Evolutionary conservation across 2,888 invertebrate genomes (phyloP), one percentile per base, ranked within the genome.

Genomic region (Lepeophtheirus nordmannii): DNA sequence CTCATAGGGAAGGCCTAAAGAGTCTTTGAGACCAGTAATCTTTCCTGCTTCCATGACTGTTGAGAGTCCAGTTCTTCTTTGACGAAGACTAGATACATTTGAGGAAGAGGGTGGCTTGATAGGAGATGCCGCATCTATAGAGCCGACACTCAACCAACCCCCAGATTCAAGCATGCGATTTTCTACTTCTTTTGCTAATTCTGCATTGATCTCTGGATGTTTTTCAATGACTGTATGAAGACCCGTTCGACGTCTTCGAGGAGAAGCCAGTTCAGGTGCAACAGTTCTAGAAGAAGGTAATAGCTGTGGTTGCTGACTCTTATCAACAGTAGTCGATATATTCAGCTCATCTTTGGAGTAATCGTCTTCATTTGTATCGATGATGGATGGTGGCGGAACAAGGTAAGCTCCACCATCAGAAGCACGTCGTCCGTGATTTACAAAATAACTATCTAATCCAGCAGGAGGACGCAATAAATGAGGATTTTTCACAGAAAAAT

Each of bases 401-500:
- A 46, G 53, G 53, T 46, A 46, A n/a, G 53, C 53, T 17, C 93
- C 92, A 71, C 94, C 93, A 78, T 94, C 94, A n/a, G 92, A 92
- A 65, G 93, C 93, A 71, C 93, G 82, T 57, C 94, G 82, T 10
- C 89, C 90, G 14, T 30, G 41, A 12, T 46, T 58, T 17, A 11
- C 11, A 46, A 5, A 46, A 17, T 46, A 46, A 12, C 78, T 74
- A 85, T 86, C 84, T 70, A 85, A 86, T 73, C 86, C 87, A 62
- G 75, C 77, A 0, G 92, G 93, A n/a, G 92, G 92, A 75, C 92
- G 91, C 67, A 96, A 78, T 69, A 94, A 79, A 75, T 94, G 90
- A 72, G 92, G 92, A 78, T 94, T 92, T 74, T 91, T 91, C 68
- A 89, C 86, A 73, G 87, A 86, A 76, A 88, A 87, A 78, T 86